A percentile compares a stretch with the other conserved stretches of the same genome.
phyloP scores from a whole-genome alignment of 2,113 vertebrate species.

The Calcarius ornatus region DNA sequence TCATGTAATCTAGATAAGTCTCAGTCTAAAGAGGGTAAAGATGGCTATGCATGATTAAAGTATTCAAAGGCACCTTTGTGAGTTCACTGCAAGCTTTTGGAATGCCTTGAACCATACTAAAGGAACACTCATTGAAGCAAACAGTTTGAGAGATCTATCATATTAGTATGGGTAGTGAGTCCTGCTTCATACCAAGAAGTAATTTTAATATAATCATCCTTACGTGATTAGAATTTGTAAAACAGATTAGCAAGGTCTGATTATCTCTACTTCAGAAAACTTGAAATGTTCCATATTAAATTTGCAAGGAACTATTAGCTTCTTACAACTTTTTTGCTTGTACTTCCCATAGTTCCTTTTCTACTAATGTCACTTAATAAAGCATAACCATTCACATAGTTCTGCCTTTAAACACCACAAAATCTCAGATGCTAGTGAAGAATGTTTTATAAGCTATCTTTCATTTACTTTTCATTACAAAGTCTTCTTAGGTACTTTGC shows the following conservation, averaged over 20 bases:
- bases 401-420: not conserved
- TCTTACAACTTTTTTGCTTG: not conserved
- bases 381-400: not conserved
- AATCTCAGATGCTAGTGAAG: not conserved
- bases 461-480: not conserved
- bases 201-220: not conserved
- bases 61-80: slow-evolving; percentile 29
- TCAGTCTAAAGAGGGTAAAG: slow-evolving; percentile 1
- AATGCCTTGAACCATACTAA: not conserved
- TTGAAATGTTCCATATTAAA: slow-evolving; percentile 13
- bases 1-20: slow-evolving; percentile 11
- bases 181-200: not conserved
- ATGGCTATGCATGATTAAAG: not conserved
- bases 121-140: not conserved
- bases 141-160: not conserved
- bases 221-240: not conserved
- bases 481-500: not conserved
- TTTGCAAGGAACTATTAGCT: not conserved
- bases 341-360: not conserved
- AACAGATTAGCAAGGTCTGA: not conserved
- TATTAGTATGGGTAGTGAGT: not conserved
- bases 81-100: not conserved
- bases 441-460: not conserved
- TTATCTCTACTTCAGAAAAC: slow-evolving; percentile 25
- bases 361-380: not conserved